Conservation (phyloP, 2,888 invertebrate genomes). For the Limnephilus rhombicus region DNA sequence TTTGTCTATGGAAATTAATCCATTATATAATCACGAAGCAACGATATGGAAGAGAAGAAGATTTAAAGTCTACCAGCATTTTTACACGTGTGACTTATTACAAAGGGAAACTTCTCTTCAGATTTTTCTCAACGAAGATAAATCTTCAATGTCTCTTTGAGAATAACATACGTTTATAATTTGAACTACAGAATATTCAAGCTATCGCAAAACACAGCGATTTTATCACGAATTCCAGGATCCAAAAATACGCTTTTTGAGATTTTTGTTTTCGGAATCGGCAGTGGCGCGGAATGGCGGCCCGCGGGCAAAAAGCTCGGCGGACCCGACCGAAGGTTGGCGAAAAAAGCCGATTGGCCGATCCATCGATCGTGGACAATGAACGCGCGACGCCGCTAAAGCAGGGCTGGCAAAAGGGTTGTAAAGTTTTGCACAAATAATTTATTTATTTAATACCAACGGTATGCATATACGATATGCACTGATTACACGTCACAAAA, state of each 20-base stretch:
- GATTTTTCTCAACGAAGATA: not conserved
- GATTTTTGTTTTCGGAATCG: conserved; percentile 21
- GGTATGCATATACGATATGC: no score
- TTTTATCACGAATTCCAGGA: not conserved
- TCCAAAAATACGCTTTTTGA: conserved; percentile 9
- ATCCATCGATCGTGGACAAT: conserved; percentile 54
- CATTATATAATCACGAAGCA: no score
- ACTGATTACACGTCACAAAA: no score
- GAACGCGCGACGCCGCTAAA: conserved; percentile 31
- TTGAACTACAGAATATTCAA: not conserved
- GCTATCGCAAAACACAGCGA: not conserved
- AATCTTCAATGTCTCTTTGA: not conserved
- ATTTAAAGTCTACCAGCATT: not conserved
- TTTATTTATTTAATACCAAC: not conserved
- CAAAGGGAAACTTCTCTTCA: not conserved
- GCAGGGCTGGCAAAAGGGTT: conserved; percentile 45
- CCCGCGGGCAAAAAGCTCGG: conserved; percentile 43
- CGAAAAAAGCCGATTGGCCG: conserved; percentile 53
- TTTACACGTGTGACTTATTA: not conserved
- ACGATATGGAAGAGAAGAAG: not conserved
- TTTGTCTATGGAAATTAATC: no score
- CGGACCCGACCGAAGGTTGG: conserved; percentile 39
- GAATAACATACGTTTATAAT: not conserved
- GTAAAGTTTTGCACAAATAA: not conserved
- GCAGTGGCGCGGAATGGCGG: conserved; percentile 37